Evolutionary conservation across 2,888 invertebrate genomes (phyloP).

Genomic region (Aspidiotus rigidus): DNA sequence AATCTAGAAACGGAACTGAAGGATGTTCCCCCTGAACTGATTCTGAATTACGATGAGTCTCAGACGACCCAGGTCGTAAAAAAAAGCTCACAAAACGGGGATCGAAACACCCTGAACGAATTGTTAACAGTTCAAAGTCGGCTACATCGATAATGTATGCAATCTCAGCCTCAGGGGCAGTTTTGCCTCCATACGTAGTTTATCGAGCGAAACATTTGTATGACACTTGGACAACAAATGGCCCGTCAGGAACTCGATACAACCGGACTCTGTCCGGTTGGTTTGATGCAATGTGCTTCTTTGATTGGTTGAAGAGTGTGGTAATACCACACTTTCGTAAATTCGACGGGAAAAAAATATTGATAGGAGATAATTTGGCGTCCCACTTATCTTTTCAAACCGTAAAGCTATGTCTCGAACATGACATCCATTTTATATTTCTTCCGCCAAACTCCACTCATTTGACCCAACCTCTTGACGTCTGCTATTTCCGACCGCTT

Average conservation of each 20-base stretch:
- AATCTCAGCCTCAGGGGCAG: constrained; percentile 8
- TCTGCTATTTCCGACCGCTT: constrained; percentile 37
- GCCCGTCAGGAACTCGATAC: constrained; percentile 1
- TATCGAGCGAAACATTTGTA: constrained; percentile 24
- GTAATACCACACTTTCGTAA: constrained; percentile 14
- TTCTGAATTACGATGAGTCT: constrained; percentile 18
- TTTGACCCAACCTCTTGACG: constrained; percentile 37
- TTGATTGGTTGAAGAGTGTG: constrained; percentile 17
- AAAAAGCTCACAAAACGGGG: not conserved
- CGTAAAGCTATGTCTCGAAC: constrained; percentile 35
- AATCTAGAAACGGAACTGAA: constrained; percentile 15
- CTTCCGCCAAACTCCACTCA: constrained; percentile 36
- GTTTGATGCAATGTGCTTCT: constrained; percentile 19
- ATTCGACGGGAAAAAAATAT: too few relatives aligned
- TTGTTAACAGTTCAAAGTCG: constrained; percentile 11
- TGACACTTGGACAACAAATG: constrained; percentile 8
- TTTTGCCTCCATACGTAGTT: constrained; percentile 27
- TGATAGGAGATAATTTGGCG: too few relatives aligned
- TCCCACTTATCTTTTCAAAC: constrained; percentile 35
- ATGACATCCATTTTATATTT: constrained; percentile 36
- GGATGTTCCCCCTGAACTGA: constrained; percentile 11
- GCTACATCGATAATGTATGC: constrained; percentile 12
- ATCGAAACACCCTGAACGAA: constrained; percentile 36
- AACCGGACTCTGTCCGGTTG: too few relatives aligned
- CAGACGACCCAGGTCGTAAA: constrained; percentile 26